Evolutionary conservation across 2,113 vertebrate genomes (phyloP), one percentile per base, ranked within the genome.

Genomic region (Uria lomvia): DNA sequence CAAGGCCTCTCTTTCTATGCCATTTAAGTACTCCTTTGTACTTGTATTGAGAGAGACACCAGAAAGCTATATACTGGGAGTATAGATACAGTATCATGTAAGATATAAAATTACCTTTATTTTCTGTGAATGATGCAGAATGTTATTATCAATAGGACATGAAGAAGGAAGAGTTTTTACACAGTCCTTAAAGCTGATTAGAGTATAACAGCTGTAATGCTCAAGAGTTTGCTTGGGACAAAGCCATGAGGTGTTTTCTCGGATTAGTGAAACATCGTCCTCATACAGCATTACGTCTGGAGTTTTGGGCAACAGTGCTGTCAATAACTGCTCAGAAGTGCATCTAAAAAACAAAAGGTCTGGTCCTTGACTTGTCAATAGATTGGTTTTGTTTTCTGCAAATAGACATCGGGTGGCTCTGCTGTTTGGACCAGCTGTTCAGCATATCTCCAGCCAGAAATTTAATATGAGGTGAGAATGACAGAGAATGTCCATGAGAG

Each of bases 391-490:
- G 62, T 93, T 96, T 96, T 93, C 92, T 94, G 78, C 49, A 92
- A 92, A 86, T 73, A 87, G 43, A 82, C 66, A 71, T 95, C 91
- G 91, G 89, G 89, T 97, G 94, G 24, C 71, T 97, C 62, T 96
- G 84, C 55, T 94, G 70, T 78, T 95, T 78, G 65, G 83, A 91
- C 95, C 97, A 96, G 94, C 80, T 91, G 95, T 94, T 92, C 89
- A 94, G 70, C 22, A 3, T 73, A 73, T 95, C 74, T 91, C 93
- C 77, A 92, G 96, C 95, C 95, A 96, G 77, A 96, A 95, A 97
- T 97, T 85, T 92, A 94, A 89, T 89, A 72, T 72, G 92, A 97
- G 76, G 86, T 94, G 88, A 96, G 88, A 95, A 96, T 55, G 40
- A 90, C 91, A 81, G 70, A 91, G 58, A 95, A 92, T 76, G 84